phyloP scores from a whole-genome alignment of 2,888 invertebrate species.

The Ischnus inquisitorius region DNA sequence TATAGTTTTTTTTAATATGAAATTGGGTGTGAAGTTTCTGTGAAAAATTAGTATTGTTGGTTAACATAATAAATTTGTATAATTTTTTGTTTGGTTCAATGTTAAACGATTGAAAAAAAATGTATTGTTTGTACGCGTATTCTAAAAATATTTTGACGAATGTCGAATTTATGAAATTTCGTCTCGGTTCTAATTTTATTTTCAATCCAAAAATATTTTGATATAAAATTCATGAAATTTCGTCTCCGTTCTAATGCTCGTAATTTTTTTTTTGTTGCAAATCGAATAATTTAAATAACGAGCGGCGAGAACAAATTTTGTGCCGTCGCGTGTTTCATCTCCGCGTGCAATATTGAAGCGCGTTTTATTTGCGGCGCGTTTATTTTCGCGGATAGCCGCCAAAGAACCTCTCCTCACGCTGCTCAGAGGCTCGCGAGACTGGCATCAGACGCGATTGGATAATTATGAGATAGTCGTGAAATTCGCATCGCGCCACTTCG shows the following conservation, averaged over 20 bases:
- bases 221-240: not conserved
- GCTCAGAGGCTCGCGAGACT: slow-evolving; percentile 23
- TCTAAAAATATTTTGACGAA: not conserved
- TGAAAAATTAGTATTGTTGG: too few relatives aligned
- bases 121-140: too few relatives aligned
- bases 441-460: slow-evolving; percentile 66
- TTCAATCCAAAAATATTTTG: too few relatives aligned
- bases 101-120: too few relatives aligned
- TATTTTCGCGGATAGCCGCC: slow-evolving; percentile 30
- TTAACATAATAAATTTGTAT: too few relatives aligned
- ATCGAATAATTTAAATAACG: slow-evolving; percentile 57
- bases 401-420: not conserved
- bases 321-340: slow-evolving; percentile 32
- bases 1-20: too few relatives aligned
- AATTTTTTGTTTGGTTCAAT: too few relatives aligned
- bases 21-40: too few relatives aligned
- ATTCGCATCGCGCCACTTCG: too few relatives aligned
- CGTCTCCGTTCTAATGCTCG: not conserved
- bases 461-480: slow-evolving; percentile 66
- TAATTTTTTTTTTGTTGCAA: slow-evolving; percentile 15
- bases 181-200: not conserved
- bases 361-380: slow-evolving; percentile 59
- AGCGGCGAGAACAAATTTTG: not conserved
- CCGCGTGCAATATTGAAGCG: slow-evolving; percentile 60
- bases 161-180: not conserved